Evolutionary conservation across 2,113 vertebrate species (phyloP), one percentile per base, ranked within the genome.

Genomic region (Austrofundulus limnaeus): DNA sequence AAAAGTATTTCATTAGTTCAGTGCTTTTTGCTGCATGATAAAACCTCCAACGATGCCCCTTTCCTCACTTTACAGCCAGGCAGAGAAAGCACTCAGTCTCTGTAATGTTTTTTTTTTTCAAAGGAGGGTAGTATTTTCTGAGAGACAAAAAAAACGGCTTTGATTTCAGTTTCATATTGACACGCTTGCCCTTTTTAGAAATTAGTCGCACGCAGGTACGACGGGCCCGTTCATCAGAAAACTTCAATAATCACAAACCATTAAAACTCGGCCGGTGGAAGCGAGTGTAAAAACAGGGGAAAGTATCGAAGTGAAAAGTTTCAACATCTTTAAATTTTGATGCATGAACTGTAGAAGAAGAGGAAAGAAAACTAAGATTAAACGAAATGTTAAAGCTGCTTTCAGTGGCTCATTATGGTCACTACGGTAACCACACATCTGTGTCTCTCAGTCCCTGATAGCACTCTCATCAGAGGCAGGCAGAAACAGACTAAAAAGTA

Each of bases 1-100:
- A 78, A 70, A 14, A 53, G 61, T 54, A 73, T 78, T 75, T 86
- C 75, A 85, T 84, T 77, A 80, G 60, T 77, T 65, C 69, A 65
- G 9, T 50, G 72, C 60, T 70, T 46, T n/a, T 56, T 66, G 17
- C 49, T 2, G 28, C 58, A 63, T 73, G 53, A 73, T 74, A 37
- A 49, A 71, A 45, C 19, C 23, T 24, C 21, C 31, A 13, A 1
- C 5, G 1, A 31, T 70, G 25, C n/a, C 11, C 56, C 34, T 64
- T 53, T 52, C 48, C 19, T 53, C 37, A 38, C 60, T 71, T 61
- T 25, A 67, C 54, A n/a, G 61, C 34, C 45, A 59, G 59, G 37
- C 66, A 16, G 51, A 3, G 15, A 38, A 56, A 61, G 16, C 4
- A 0, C 34, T 57, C 51, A 14, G 14, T 42, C 46, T 48, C 54